Conservation (phyloP, 2,888 invertebrate genomes). For the Ommatoiulus sabulosus region DNA sequence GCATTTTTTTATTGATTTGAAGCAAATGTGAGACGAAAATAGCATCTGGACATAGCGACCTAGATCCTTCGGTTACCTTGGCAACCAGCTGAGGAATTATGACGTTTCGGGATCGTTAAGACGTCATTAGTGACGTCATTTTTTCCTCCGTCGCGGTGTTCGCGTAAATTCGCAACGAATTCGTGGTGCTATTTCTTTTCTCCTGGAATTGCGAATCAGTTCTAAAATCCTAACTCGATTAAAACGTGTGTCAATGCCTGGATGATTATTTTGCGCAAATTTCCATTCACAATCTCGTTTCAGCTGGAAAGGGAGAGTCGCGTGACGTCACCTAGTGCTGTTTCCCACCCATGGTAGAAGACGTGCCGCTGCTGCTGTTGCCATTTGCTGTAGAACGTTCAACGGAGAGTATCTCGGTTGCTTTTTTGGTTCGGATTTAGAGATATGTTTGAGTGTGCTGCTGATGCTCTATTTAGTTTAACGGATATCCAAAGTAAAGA, state of each 20-base stretch:
- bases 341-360: conserved; percentile 24
- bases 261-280: not conserved
- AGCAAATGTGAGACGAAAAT: conserved; percentile 47
- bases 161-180: not conserved
- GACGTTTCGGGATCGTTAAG: not conserved
- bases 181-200: not conserved
- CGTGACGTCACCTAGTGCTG: conserved; percentile 42
- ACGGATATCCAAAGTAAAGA: conserved; percentile 57
- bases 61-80: conserved; percentile 24
- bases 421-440: conserved; percentile 51
- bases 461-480: conserved; percentile 60
- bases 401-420: conserved; percentile 47
- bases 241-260: not conserved
- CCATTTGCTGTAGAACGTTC: conserved; percentile 42
- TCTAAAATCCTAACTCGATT: not conserved
- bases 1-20: conserved; percentile 31
- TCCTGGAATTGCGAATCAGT: not conserved
- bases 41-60: conserved; percentile 37
- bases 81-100: conserved; percentile 47
- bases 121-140: conserved; percentile 37
- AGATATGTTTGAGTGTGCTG: conserved; percentile 60
- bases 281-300: not conserved
- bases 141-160: not conserved
- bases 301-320: not conserved
- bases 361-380: conserved; percentile 23